Percentiles rank a stretch among this genome's conserved stretches.
Evolutionary conservation across 1,140 invertebrate genomes (phyloP).

Genomic region (Augochlora pura): DNA sequence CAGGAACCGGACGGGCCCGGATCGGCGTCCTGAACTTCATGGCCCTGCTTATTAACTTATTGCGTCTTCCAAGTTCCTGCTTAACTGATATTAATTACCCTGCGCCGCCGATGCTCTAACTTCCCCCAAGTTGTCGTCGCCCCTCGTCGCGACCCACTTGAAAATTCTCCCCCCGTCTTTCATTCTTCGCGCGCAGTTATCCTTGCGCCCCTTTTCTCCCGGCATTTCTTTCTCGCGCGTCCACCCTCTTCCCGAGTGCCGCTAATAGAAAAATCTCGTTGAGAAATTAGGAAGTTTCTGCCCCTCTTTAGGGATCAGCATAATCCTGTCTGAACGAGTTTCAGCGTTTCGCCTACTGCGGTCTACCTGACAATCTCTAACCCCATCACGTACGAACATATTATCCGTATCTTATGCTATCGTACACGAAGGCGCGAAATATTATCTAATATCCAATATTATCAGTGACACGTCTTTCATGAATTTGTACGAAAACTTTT

Average conservation of each 20-base stretch:
- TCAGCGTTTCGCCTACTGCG: too few species aligned
- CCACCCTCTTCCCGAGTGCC: neutral
- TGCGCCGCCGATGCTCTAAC: conserved; percentile 32
- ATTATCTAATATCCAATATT: too few species aligned
- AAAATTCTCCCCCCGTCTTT: neutral
- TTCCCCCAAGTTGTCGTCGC: conserved; percentile 17
- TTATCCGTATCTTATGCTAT: too few species aligned
- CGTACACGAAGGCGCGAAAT: too few species aligned
- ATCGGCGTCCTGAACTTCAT: conserved; percentile 47
- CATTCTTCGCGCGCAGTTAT: neutral
- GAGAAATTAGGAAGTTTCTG: too few species aligned
- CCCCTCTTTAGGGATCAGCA: too few species aligned
- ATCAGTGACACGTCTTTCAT: too few species aligned
- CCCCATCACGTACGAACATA: too few species aligned
- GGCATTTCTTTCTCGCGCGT: too few species aligned
- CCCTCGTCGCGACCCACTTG: conserved; percentile 23
- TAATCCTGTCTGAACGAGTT: too few species aligned
- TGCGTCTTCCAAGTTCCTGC: conserved; percentile 57
- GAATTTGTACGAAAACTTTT: too few species aligned
- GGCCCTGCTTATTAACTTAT: conserved; percentile 65
- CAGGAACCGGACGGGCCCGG: conserved; percentile 41
- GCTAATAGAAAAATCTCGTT: neutral
- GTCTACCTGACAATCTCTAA: too few species aligned
- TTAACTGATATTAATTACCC: conserved; percentile 68
- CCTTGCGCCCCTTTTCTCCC: neutral